Evolutionary conservation across 1,140 invertebrate species (phyloP), one percentile per base, ranked within the genome.

Genomic region (Ceratina japonica): DNA sequence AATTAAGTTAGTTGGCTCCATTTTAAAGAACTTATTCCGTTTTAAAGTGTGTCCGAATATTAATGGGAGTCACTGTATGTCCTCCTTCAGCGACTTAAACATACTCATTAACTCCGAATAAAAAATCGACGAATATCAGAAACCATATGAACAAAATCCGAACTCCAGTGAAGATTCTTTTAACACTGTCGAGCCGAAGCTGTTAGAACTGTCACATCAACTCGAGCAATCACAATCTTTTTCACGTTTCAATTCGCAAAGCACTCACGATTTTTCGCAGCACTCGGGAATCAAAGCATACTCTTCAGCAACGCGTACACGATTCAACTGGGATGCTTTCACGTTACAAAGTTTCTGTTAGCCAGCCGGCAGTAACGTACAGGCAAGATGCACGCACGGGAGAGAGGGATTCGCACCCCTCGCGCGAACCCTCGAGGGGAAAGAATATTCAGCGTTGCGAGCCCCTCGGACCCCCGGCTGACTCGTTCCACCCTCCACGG

Each of bases 361-460:
- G 51, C 80, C 77, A 73, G 74, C 75, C 58, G 71, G 78, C 51
- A 87, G 82, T 87, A 84, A 84, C 82, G 80, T 75, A 71, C 54
- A n/a, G 49, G 69, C 81, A 87, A 84, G 73, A 87, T 80, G 74
- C 77, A 83, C 66, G 79, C 81, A 78, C 59, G 61, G 16, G 27
- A 58, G 31, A 62, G 70, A 77, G 54, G 78, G 58, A 31, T 61
- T 75, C 76, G 79, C 68, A 3, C 82, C 87, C 87, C 79, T 87
- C 81, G 61, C 73, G 27, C 71, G 80, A 79, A 81, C 72, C 75
- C 77, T 73, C 27, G 66, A 66, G 61, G 79, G 27, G 83, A 75
- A 84, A 77, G 84, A 66, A 81, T 84, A 77, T 84, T 79, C 86
- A 72, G 80, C 72, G 84, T 87, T 87, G 82, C 84, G 70, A 59